phyloP scores from a whole-genome alignment of 2,888 invertebrate species.

The Dendrolimus houi region DNA sequence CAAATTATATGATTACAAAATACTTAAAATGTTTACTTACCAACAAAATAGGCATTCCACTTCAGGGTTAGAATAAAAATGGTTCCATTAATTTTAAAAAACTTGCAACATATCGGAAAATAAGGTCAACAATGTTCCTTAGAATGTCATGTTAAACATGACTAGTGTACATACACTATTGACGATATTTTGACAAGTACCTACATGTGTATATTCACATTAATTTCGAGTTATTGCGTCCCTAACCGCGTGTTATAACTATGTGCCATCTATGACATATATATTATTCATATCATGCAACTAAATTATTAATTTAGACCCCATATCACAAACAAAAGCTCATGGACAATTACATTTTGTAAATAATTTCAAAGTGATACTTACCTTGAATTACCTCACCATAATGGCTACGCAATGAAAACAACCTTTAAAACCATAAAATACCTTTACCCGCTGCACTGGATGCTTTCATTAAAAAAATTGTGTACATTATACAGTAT shows the following conservation, averaged over 20 bases:
- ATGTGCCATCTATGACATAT: constrained; percentile 18
- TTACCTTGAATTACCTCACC: constrained; percentile 66
- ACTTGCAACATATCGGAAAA: background rate
- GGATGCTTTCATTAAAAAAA: constrained; percentile 46
- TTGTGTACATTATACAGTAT: constrained; percentile 34
- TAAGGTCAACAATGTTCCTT: background rate
- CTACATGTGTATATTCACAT: background rate
- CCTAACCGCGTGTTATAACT: constrained; percentile 1
- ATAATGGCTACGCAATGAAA: constrained; percentile 53
- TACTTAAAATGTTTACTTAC: constrained; percentile 47
- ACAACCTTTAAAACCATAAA: constrained; percentile 45
- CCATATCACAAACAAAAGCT: constrained; percentile 56
- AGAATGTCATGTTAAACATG: background rate
- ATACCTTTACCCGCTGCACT: constrained; percentile 67
- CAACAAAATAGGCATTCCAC: constrained; percentile 36
- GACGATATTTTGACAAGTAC: background rate
- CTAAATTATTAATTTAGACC: constrained; percentile 37
- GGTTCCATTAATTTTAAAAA: background rate
- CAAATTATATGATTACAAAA: constrained; percentile 29
- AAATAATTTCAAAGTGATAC: constrained; percentile 33
- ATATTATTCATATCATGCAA: constrained; percentile 59
- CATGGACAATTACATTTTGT: constrained; percentile 20
- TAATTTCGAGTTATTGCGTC: background rate
- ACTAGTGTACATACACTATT: background rate
- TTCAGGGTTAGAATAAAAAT: constrained; percentile 38